Base-by-base conservation (phyloP, 2,797 vertebrate species). In the Tinamus major region DNA sequence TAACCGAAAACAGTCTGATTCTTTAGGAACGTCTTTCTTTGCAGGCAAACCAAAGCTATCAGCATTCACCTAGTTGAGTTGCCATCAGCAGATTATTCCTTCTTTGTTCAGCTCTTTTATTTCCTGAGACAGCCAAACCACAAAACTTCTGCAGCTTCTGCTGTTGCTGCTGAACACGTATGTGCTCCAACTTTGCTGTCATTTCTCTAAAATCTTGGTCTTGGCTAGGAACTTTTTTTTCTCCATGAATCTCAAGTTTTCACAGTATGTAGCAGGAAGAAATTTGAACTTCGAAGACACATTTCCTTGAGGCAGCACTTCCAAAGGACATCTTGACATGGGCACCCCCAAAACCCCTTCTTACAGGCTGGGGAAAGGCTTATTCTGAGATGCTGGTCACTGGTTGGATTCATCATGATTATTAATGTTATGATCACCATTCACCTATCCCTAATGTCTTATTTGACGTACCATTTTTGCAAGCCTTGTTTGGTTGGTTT, bases 111-210 rank as follows among this genome's bases (percentile, higher is more conserved):
- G 27, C 31, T 51, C 5, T 85, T 69, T n/a, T 80, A 0, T 65
- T 82, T 27, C 15, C 29, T 51, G 20, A 1, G 10, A 37, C 13
- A 59, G 35, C 4, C 3, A 55, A 81, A 46, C 26, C 26, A 37
- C 14, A 6, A 17, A 24, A 44, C 24, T 51, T 70, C 1, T 48
- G 56, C 9, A 29, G 26, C 62, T 85, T 10, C 1, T 1, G 39
- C 27, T 24, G 21, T 62, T 0, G 0, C 44, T 79, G 12, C 27
- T 0, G 0, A 19, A 39, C 3, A 9, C 12, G 10, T 0, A 0
- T 15, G 16, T 85, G 24, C 37, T 85, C 33, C 29, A 48, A 7
- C 27, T 79, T 74, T 24, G 10, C 39, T 79, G 61, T 63, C 23
- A 2, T 29, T 18, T 8, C 27, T 4, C 53, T 75, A 71, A 56